Evolutionary conservation across 2,113 vertebrate species (phyloP).

Genomic region (Sterna hirundo): DNA sequence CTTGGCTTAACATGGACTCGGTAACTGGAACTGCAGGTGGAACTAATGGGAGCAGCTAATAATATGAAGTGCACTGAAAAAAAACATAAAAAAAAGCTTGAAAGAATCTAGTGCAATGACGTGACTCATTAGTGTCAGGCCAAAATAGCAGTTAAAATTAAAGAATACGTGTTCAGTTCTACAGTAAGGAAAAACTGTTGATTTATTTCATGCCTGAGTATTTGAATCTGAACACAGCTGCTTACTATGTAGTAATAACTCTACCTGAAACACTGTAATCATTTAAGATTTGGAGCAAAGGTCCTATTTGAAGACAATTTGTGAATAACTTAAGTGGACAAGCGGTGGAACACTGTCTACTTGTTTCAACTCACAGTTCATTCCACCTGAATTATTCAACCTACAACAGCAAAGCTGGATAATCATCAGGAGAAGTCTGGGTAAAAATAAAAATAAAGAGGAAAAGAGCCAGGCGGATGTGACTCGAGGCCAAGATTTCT

Average conservation of each 20-base stretch:
- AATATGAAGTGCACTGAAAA: conserved; percentile 40
- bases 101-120: conserved; percentile 48
- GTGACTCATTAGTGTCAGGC: conserved; percentile 57
- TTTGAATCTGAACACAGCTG: conserved; percentile 9
- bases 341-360: conserved; percentile 34
- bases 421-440: background rate
- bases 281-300: conserved; percentile 2
- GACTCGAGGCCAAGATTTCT: background rate
- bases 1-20: conserved; percentile 35
- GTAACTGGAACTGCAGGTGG: conserved; percentile 42
- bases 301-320: background rate
- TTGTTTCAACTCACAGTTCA: conserved; percentile 13
- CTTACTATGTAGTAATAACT: background rate
- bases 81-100: conserved; percentile 10
- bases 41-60: conserved; percentile 48
- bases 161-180: conserved; percentile 46
- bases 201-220: conserved; percentile 33
- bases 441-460: background rate
- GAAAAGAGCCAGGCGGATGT: background rate
- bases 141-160: conserved; percentile 53
- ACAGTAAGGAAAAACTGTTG: conserved; percentile 7
- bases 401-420: background rate
- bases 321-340: conserved; percentile 35
- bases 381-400: conserved; percentile 48
- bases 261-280: background rate